These are phyloP conservation scores for Forbesichthys agassizii DNA, from an alignment of 2,113 vertebrate species.

Conservation along the genomic window DNA sequence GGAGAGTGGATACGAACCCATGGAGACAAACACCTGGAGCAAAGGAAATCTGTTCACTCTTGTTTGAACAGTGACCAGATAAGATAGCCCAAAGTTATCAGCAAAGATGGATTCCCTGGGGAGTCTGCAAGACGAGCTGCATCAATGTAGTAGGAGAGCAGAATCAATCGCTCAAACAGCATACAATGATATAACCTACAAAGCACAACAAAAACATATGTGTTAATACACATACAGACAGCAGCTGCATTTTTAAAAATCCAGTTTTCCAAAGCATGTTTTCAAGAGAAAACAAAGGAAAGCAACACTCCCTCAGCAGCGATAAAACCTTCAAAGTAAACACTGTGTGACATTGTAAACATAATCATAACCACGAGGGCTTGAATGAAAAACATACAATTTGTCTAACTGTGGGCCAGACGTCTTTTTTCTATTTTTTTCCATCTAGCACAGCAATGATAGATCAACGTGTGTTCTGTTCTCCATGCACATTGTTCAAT, in stretches of 20 bases:
- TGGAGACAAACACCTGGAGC: conserved; percentile 69
- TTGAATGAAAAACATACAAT: conserved; percentile 36
- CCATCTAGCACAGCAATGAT: conserved; percentile 5
- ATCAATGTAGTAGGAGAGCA: conserved; percentile 56
- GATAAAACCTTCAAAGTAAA: conserved; percentile 35
- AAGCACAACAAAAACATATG: conserved; percentile 50
- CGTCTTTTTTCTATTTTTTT: not conserved
- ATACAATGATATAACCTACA: conserved; percentile 59
- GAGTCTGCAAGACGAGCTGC: conserved; percentile 59
- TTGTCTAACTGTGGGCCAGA: not conserved
- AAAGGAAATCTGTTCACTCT: conserved; percentile 66
- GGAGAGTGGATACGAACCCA: conserved; percentile 53
- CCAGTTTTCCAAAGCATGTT: not conserved
- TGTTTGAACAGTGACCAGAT: conserved; percentile 76
- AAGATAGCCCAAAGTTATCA: conserved; percentile 77
- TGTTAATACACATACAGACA: conserved; percentile 22
- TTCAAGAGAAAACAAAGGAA: conserved; percentile 18
- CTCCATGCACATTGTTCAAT: conserved; percentile 10
- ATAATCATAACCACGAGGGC: conserved; percentile 46
- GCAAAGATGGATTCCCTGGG: conserved; percentile 70
- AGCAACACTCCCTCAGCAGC: conserved; percentile 10
- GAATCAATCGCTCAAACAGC: conserved; percentile 66
- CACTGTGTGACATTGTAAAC: conserved; percentile 45
- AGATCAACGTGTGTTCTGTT: not conserved
- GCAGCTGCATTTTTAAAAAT: conserved; percentile 15